Evolutionary conservation across 2,113 vertebrate genomes (phyloP).

Genomic region (Cathartes aura): DNA sequence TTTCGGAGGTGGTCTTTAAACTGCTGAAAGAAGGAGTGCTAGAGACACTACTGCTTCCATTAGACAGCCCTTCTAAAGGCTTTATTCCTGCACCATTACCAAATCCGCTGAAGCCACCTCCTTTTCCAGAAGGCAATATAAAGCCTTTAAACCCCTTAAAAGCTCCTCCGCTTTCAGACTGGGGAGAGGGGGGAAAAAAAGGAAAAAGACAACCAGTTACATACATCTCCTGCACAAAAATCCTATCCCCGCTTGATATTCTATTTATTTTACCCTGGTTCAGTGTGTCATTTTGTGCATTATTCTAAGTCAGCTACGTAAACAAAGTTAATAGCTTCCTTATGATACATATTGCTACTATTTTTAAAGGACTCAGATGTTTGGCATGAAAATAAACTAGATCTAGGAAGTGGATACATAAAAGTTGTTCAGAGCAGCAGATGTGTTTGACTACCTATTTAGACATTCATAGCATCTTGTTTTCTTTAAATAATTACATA

Average conservation of each 20-base stretch:
- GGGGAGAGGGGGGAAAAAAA: not conserved
- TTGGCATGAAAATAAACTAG: slow-evolving; percentile 15
- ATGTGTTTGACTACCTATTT: not conserved
- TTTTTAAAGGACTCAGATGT: not conserved
- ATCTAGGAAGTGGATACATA: not conserved
- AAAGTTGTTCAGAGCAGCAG: not conserved
- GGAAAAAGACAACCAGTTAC: not conserved
- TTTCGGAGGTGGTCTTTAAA: slow-evolving; percentile 52
- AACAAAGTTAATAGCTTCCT: slow-evolving; percentile 9
- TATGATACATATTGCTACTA: not conserved
- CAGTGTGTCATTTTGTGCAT: not conserved
- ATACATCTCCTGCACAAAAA: not conserved
- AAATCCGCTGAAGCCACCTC: slow-evolving; percentile 79
- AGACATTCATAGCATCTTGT: not conserved
- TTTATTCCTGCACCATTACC: slow-evolving; percentile 82
- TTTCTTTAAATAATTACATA: not conserved
- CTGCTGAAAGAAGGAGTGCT: slow-evolving; percentile 63
- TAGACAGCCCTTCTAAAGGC: slow-evolving; percentile 80
- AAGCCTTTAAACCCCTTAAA: slow-evolving; percentile 95
- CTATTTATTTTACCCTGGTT: not conserved
- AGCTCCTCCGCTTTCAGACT: slow-evolving; percentile 85
- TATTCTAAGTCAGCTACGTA: not conserved
- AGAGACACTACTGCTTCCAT: slow-evolving; percentile 78
- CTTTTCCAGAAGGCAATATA: slow-evolving; percentile 64
- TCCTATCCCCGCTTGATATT: not conserved